Conservation (phyloP, 2,113 vertebrate species). For the Fulica atra region DNA sequence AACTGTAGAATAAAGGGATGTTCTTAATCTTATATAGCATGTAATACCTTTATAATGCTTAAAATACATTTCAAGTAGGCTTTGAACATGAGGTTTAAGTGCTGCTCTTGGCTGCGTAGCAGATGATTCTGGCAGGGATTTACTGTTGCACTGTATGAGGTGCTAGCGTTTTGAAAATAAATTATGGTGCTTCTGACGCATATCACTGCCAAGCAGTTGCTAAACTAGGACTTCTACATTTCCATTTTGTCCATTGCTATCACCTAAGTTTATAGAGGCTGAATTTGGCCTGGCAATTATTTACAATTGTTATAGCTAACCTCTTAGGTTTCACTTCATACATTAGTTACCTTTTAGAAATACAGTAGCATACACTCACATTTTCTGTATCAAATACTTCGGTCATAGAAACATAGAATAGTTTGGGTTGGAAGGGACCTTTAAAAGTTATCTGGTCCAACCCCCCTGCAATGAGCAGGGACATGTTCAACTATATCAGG, state of each 20-base stretch:
- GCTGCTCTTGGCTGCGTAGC: not conserved
- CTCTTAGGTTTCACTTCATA: not conserved
- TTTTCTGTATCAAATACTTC: not conserved
- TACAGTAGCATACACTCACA: not conserved
- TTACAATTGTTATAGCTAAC: not conserved
- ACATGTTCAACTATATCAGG: not conserved
- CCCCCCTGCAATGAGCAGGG: fast-evolving
- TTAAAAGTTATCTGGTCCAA: not conserved
- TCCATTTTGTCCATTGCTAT: not conserved
- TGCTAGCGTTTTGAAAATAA: not conserved
- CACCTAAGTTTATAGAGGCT: not conserved
- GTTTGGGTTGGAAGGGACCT: not conserved
- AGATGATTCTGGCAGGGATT: not conserved
- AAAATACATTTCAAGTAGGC: not conserved
- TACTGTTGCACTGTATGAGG: not conserved
- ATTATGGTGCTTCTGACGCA: not conserved
- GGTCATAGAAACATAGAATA: not conserved
- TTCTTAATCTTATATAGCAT: not conserved
- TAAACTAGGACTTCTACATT: not conserved
- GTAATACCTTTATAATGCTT: not conserved
- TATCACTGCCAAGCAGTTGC: not conserved
- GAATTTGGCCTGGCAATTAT: not conserved
- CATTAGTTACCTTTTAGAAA: not conserved
- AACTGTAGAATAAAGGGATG: not conserved
- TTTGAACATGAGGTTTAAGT: not conserved